Conservation (phyloP, 2,888 invertebrate genomes). For the Abrostola triplasia region DNA sequence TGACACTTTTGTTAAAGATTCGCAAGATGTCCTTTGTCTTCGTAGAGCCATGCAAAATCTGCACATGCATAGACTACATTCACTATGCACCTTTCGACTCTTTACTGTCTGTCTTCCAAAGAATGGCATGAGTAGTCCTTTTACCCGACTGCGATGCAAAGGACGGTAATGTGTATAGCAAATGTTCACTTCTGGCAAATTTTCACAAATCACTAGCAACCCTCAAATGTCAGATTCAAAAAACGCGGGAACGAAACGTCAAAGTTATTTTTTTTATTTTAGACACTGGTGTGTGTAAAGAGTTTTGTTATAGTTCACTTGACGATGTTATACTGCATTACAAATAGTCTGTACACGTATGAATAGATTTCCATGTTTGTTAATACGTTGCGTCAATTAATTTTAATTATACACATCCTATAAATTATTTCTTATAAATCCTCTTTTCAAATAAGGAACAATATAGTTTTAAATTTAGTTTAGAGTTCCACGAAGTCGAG, state of each 20-base stretch:
- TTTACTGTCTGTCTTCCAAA: conserved; percentile 69
- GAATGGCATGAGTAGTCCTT: conserved; percentile 86
- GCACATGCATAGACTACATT: conserved; percentile 76
- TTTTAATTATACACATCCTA: conserved; percentile 32
- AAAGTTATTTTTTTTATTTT: conserved; percentile 18
- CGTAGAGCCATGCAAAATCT: conserved; percentile 77
- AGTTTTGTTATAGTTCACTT: conserved; percentile 55
- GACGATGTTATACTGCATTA: conserved; percentile 68
- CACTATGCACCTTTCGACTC: conserved; percentile 81
- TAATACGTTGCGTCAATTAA: conserved; percentile 31
- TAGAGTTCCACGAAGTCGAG: too few species aligned
- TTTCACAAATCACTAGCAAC: conserved; percentile 14
- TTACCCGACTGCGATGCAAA: background rate
- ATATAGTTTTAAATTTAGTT: background rate
- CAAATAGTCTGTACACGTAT: conserved; percentile 83
- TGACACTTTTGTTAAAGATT: conserved; percentile 79
- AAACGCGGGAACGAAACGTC: conserved; percentile 17
- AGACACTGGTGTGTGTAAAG: conserved; percentile 10
- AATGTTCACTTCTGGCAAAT: too few species aligned
- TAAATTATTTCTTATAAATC: conserved; percentile 9
- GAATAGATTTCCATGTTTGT: conserved; percentile 82
- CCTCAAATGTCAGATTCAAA: conserved; percentile 43
- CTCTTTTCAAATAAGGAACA: background rate
- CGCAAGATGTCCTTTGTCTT: conserved; percentile 75
- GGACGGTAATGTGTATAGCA: too few species aligned